Conservation (phyloP, 1,140 invertebrate genomes). For the Drosophila miranda region DNA sequence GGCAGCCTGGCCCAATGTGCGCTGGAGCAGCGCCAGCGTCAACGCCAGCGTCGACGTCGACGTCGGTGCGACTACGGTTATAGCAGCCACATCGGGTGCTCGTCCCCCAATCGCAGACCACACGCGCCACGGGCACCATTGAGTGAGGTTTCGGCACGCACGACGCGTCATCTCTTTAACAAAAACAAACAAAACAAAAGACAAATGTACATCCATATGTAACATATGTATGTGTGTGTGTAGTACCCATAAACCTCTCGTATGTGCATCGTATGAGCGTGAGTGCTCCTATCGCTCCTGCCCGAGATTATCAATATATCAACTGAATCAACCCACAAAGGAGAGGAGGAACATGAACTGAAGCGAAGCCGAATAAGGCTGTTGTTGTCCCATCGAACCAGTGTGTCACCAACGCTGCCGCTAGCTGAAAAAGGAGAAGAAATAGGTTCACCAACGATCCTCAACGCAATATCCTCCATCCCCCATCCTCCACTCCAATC, state of each 20-base stretch:
- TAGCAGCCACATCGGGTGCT: conserved; percentile 49
- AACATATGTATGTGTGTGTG: conserved; percentile 18
- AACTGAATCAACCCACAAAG: conserved; percentile 9
- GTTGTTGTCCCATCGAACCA: conserved; percentile 7
- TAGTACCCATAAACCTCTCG: background rate
- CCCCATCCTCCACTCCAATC: too few relatives aligned
- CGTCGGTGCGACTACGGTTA: conserved; percentile 50
- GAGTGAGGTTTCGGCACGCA: conserved; percentile 23
- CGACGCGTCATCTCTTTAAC: background rate
- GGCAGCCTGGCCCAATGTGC: too few relatives aligned
- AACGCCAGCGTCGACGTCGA: conserved; percentile 26
- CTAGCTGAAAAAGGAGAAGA: too few relatives aligned
- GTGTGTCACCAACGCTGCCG: too few relatives aligned
- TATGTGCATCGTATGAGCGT: conserved; percentile 4
- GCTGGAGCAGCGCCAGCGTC: conserved; percentile 39
- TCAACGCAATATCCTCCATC: background rate
- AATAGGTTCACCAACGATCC: too few relatives aligned
- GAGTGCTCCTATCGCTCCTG: conserved; percentile 29
- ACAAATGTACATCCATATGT: conserved; percentile 7
- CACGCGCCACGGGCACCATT: conserved; percentile 56
- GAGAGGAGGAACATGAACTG: conserved; percentile 13
- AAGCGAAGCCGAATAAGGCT: background rate
- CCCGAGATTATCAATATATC: conserved; percentile 25
- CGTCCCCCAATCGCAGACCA: conserved; percentile 52
- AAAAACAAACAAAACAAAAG: conserved; percentile 37